phyloP scores from a whole-genome alignment of 2,888 invertebrate genomes.

The Drosophila merina region DNA sequence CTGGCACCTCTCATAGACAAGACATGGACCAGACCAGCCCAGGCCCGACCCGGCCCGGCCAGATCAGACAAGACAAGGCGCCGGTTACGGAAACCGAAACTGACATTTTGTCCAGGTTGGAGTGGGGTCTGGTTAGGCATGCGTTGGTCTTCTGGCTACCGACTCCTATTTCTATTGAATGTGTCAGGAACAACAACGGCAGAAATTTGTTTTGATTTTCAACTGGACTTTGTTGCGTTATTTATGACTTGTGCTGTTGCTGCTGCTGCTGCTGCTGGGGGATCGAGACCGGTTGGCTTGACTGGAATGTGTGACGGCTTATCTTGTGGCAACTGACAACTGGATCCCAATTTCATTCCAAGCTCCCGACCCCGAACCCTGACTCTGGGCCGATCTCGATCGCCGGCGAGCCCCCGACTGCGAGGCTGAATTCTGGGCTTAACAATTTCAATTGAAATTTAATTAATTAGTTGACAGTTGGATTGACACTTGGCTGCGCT shows the following conservation, averaged over 20 bases:
- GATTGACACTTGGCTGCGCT: constrained; percentile 77
- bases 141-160: constrained; percentile 54
- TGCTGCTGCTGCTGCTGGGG: constrained; percentile 20
- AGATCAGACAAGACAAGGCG: constrained; percentile 48
- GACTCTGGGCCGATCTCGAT: constrained; percentile 24
- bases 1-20: constrained; percentile 76
- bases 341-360: constrained; percentile 56
- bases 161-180: constrained; percentile 78
- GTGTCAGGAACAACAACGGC: constrained; percentile 61
- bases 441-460: constrained; percentile 83
- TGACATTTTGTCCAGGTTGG: constrained; percentile 65
- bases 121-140: constrained; percentile 38
- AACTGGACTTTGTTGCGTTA: constrained; percentile 70
- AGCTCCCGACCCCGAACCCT: constrained; percentile 20
- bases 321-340: constrained; percentile 81
- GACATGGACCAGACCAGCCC: constrained; percentile 30
- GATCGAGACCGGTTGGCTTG: constrained; percentile 44
- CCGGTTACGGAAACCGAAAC: constrained; percentile 51
- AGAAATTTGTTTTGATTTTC: constrained; percentile 76
- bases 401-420: constrained; percentile 66
- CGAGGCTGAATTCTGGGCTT: constrained; percentile 63
- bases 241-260: constrained; percentile 43
- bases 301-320: constrained; percentile 82
- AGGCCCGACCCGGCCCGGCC: constrained; percentile 30
- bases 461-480: constrained; percentile 83